Conservation (phyloP, 2,113 vertebrate species). For the Pristiophorus japonicus region DNA sequence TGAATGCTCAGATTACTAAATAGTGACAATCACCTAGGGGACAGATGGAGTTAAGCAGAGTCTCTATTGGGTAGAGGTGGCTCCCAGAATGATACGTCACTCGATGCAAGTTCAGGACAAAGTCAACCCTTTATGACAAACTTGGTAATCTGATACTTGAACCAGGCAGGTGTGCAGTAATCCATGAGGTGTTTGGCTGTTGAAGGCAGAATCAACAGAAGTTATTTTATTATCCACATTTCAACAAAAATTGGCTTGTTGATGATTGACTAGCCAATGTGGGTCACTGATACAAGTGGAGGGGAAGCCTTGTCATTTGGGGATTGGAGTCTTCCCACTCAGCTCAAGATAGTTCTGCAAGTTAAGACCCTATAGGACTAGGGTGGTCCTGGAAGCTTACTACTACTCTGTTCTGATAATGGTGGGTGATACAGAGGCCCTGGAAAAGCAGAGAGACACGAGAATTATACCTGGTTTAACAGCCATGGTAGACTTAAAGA, state of each 20-base stretch:
- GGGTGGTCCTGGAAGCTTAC: not conserved
- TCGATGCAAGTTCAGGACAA: not conserved
- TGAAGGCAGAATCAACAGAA: not conserved
- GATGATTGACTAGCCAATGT: not conserved
- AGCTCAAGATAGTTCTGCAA: not conserved
- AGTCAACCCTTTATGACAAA: not conserved
- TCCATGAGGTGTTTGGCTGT: not conserved
- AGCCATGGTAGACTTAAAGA: not conserved
- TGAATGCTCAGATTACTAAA: not conserved
- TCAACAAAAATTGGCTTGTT: not conserved
- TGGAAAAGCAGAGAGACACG: not conserved
- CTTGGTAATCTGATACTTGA: not conserved
- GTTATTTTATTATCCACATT: not conserved
- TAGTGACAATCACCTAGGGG: not conserved
- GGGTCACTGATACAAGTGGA: not conserved
- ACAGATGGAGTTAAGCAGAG: not conserved
- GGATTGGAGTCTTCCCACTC: not conserved
- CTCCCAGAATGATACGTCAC: not conserved
- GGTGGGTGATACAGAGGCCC: not conserved
- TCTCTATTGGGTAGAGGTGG: constrained; percentile 3
- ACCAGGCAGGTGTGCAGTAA: not conserved
- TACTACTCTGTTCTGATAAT: not conserved
- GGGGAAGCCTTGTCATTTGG: not conserved
- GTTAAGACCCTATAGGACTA: not conserved
- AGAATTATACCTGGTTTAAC: not conserved